phyloP scores from a whole-genome alignment of 2,888 invertebrate species.

The Daptonema setosum region DNA sequence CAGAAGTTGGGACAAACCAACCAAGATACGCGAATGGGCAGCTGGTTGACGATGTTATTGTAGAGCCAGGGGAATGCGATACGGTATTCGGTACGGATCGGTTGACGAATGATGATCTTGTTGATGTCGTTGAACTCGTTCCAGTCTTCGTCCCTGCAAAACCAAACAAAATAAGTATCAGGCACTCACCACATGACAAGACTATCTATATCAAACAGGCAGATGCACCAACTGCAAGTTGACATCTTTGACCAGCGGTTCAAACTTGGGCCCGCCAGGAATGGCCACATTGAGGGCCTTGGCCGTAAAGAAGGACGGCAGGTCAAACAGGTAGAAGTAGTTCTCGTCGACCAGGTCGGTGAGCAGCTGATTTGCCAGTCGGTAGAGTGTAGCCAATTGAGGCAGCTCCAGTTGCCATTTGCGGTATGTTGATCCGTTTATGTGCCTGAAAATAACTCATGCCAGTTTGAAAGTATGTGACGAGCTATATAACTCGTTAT shows the following conservation, averaged over 20 bases:
- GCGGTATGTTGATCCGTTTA: slow-evolving; percentile 89
- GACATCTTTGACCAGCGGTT: slow-evolving; percentile 90
- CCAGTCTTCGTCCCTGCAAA: slow-evolving; percentile 83
- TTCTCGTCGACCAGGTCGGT: slow-evolving; percentile 85
- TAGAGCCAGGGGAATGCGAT: slow-evolving; percentile 98
- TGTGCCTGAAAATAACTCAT: too few relatives aligned
- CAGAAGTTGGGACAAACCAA: too few relatives aligned
- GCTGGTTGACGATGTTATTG: slow-evolving; percentile 62
- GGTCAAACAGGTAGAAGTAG: slow-evolving; percentile 95
- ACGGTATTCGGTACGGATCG: slow-evolving; percentile 90
- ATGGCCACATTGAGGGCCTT: slow-evolving; percentile 98
- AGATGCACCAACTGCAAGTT: slow-evolving; percentile 82
- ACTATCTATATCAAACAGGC: too few relatives aligned
- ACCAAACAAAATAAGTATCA: too few relatives aligned
- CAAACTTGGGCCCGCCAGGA: slow-evolving; percentile 97
- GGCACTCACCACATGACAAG: too few relatives aligned
- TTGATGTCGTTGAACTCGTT: slow-evolving; percentile 99
- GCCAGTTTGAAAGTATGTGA: too few relatives aligned
- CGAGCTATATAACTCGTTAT: too few relatives aligned
- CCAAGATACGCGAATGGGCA: slow-evolving; percentile 94
- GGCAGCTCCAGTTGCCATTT: slow-evolving; percentile 86
- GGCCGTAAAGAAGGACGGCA: slow-evolving; percentile 97
- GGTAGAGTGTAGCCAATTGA: slow-evolving; percentile 88
- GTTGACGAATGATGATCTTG: slow-evolving; percentile 95
- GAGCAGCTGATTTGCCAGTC: slow-evolving; percentile 83